A percentile compares a stretch with the other conserved stretches of the same genome.
phyloP scores from a whole-genome alignment of 2,888 invertebrate genomes.

The Thecocarcelia acutangulata region DNA sequence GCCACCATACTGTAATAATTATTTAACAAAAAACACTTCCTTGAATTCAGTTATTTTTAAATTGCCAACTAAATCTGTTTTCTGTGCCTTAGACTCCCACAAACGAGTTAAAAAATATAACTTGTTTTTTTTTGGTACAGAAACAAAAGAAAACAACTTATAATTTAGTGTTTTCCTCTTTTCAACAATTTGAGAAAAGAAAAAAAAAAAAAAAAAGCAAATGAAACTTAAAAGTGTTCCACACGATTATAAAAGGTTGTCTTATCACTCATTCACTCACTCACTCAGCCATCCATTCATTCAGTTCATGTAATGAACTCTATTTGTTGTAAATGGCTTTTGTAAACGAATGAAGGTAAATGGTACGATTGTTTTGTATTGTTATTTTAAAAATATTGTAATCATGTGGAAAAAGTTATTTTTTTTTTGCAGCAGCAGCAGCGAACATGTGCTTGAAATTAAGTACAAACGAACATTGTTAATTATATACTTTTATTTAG shows the following conservation, averaged over 20 bases:
- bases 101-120: neutral
- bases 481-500: slow-evolving; percentile 37
- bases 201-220: neutral
- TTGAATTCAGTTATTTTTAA: slow-evolving; percentile 38
- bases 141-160: slow-evolving; percentile 3
- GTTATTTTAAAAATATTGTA: neutral
- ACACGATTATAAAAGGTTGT: slow-evolving; percentile 49
- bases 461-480: slow-evolving; percentile 37
- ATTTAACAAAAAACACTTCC: slow-evolving; percentile 36
- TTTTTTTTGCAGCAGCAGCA: neutral
- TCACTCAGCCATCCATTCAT: slow-evolving; percentile 20
- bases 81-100: neutral
- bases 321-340: slow-evolving; percentile 30
- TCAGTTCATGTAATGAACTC: slow-evolving; percentile 44
- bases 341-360: slow-evolving; percentile 33
- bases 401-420: slow-evolving; percentile 13
- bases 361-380: slow-evolving; percentile 17
- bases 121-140: slow-evolving; percentile 19
- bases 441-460: slow-evolving; percentile 46
- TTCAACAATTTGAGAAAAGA: slow-evolving; percentile 11
- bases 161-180: slow-evolving; percentile 35
- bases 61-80: slow-evolving; percentile 2
- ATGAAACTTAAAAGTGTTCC: slow-evolving; percentile 14
- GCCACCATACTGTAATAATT: neutral
- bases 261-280: slow-evolving; percentile 40